Base-by-base conservation (phyloP, 2,888 invertebrate genomes). In the Horisme vitalbata region DNA sequence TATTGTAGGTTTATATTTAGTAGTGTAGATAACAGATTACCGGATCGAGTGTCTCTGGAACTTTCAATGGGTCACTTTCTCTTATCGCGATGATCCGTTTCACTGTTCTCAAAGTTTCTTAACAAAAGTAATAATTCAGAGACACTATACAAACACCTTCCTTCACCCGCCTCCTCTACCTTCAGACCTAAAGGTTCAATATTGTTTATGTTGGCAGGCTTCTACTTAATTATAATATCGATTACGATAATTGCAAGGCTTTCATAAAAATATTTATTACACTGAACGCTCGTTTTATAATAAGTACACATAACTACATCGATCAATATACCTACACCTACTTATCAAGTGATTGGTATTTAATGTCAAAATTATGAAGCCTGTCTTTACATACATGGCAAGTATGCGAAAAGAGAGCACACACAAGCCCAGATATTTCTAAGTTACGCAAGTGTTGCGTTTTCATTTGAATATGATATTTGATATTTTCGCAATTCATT, bases 1-100 rank as follows among this genome's bases (percentile, higher is more conserved):
- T n/a, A n/a, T n/a, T n/a, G n/a, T n/a, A n/a, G n/a, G 51, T 61
- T 58, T 54, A 63, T 63, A 67, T 64, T 2, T 8, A 8, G 21
- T 21, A 21, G 21, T 8, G 21, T 21, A 7, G 8, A 21, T 21
- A 21, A 65, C n/a, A n/a, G n/a, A n/a, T n/a, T n/a, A n/a, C n/a
- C n/a, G n/a, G n/a, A n/a, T n/a, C n/a, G n/a, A n/a, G n/a, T n/a
- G n/a, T n/a, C n/a, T n/a, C n/a, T n/a, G n/a, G n/a, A n/a, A n/a
- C n/a, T n/a, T n/a, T n/a, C n/a, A n/a, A n/a, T n/a, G n/a, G n/a
- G n/a, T n/a, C n/a, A n/a, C n/a, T n/a, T n/a, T n/a, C n/a, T 20
- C 11, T 38, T 24, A 11, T 33, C 26, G 20, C 11, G n/a, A 11
- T 32, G 41, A 43, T 39, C 8, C 20, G 39, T 43, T 43, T 45